Evolutionary conservation across 2,797 vertebrate genomes (phyloP).

Genomic region (Ctenosaura bakeri): DNA sequence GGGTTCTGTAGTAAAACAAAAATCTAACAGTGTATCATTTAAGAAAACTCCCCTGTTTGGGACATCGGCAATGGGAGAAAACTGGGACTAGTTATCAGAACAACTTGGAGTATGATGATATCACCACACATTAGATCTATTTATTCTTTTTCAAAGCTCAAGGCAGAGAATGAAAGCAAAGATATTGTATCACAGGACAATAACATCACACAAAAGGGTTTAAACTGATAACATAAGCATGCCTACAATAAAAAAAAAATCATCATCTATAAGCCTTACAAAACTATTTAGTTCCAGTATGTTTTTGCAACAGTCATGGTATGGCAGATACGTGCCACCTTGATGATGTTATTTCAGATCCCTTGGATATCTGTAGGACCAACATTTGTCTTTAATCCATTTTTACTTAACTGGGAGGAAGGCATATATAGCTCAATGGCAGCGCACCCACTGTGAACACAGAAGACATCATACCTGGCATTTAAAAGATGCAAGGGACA

Average conservation of each 20-base stretch:
- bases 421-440: background rate
- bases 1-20: background rate
- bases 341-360: background rate
- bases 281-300: background rate
- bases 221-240: background rate
- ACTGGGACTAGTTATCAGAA: background rate
- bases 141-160: background rate
- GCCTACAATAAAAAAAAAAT: background rate
- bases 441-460: background rate
- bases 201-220: background rate
- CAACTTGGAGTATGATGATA: background rate
- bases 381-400: background rate
- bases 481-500: background rate
- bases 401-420: background rate
- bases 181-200: no score
- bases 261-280: background rate
- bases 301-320: background rate
- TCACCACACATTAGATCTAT: background rate
- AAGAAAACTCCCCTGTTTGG: background rate
- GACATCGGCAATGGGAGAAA: no score
- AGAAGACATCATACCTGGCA: background rate
- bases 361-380: background rate
- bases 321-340: no score
- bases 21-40: no score
- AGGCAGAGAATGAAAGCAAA: background rate